Percentiles rank a stretch among this genome's conserved stretches.
Evolutionary conservation across 2,797 vertebrate species (phyloP).

Genomic region (Falco rusticolus): DNA sequence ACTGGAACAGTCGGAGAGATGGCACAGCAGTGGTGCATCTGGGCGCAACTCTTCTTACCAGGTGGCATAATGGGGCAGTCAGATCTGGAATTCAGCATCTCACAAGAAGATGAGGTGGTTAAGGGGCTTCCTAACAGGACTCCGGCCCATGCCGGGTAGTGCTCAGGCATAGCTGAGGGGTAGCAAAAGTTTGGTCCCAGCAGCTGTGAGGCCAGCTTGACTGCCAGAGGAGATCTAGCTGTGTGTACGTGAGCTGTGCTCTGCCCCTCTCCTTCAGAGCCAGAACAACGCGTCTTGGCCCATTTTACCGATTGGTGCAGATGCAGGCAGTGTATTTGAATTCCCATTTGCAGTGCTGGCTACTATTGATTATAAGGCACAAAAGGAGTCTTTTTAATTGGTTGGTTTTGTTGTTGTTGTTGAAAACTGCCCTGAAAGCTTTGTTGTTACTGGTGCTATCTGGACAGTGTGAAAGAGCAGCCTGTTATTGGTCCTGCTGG

Average conservation of each 20-base stretch:
- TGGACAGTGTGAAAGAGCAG: conserved; percentile 35
- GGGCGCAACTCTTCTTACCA: background rate
- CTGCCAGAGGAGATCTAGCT: background rate
- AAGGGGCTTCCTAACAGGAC: background rate
- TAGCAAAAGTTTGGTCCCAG: background rate
- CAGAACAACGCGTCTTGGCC: background rate
- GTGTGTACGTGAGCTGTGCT: background rate
- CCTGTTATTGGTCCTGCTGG: conserved; percentile 29
- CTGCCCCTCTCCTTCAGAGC: background rate
- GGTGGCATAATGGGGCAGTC: background rate
- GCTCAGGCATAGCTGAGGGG: background rate
- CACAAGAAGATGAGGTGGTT: background rate
- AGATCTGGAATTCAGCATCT: background rate
- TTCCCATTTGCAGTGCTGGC: background rate
- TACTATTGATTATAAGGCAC: background rate
- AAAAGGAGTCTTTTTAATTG: background rate
- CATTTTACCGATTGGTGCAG: background rate
- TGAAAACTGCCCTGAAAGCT: background rate
- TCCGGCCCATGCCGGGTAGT: background rate
- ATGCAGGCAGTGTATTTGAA: background rate
- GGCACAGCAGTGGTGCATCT: background rate
- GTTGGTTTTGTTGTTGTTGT: background rate
- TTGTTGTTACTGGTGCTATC: conserved; percentile 39
- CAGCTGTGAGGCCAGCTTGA: background rate
- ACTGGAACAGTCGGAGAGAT: background rate